Evolutionary conservation across 1,140 invertebrate species (phyloP), one percentile per base, ranked within the genome.

Genomic region (Pissodes strobi): DNA sequence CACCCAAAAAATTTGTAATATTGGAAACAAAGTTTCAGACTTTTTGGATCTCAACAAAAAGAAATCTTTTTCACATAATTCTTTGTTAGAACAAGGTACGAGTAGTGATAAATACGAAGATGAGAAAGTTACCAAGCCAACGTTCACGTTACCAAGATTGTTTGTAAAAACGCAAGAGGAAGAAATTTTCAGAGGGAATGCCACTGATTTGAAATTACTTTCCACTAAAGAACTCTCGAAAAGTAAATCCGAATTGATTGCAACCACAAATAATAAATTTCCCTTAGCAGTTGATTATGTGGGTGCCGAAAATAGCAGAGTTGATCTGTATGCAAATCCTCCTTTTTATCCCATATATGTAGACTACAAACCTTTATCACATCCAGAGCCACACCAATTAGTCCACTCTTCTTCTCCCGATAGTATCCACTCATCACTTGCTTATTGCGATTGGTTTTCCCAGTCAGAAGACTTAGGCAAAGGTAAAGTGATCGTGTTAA

Each of bases 401-500:
- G 13, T 56, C 55, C 58, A 48, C 17, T 57, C 37, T 60, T 64
- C 67, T 18, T 53, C 52, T 39, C 64, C 57, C 13, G 60, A 66
- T 25, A 51, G 15, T 46, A 25, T 66, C 49, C 27, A 68, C 45
- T 59, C 72, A 21, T 71, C 73, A 10, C 56, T 69, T 39, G 76
- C 74, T 21, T 78, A 78, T 72, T 78, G 76, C 66, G 72, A 78
- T 72, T 78, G 76, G 76, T 65, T 74, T 41, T 38, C 58, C 41
- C 68, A 70, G 52, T 43, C 63, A 43, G 72, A 70, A 59, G 67
- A 71, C 37, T 45, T 52, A 19, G 39, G 46, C 45, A 56, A 71
- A 78, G 76, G 76, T 78, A 77, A 76, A 64, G 69, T 72, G 69
- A 55, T 56, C 53, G 39, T 66, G 55, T 46, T 66, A 37, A 75